Percentiles rank a stretch among this genome's conserved stretches.
These are phyloP conservation scores for Drosophila kepulauana DNA, from an alignment of 1,140 invertebrate species.

Conservation along the genomic window DNA sequence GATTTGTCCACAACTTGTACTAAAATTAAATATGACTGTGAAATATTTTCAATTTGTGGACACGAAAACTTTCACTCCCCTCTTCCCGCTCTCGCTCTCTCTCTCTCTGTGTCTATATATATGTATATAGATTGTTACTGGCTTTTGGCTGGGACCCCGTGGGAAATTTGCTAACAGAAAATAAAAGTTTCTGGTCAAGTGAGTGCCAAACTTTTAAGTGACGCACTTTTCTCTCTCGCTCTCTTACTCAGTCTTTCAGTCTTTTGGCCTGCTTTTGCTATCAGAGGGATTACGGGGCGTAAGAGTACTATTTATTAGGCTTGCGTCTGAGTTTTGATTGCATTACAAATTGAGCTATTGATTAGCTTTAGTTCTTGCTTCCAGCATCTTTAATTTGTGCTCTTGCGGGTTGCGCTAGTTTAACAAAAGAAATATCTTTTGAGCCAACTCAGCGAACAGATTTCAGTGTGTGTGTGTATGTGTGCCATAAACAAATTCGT, in stretches of 20 bases:
- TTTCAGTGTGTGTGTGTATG: slow-evolving; percentile 14
- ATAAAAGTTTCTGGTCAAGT: slow-evolving; percentile 84
- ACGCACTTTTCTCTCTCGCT: slow-evolving; percentile 72
- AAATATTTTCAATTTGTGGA: slow-evolving; percentile 83
- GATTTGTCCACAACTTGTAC: slow-evolving; percentile 51
- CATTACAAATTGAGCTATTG: slow-evolving; percentile 44
- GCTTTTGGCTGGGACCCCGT: slow-evolving; percentile 57
- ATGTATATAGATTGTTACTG: slow-evolving; percentile 61
- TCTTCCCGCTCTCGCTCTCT: neutral
- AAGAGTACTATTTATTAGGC: slow-evolving; percentile 41
- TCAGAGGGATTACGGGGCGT: slow-evolving; percentile 9
- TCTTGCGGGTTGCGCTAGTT: slow-evolving; percentile 2
- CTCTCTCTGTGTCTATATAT: too few species aligned
- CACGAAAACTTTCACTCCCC: slow-evolving; percentile 62
- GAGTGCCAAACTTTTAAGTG: slow-evolving; percentile 83
- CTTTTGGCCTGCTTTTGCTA: slow-evolving; percentile 6
- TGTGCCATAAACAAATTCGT: slow-evolving; percentile 76
- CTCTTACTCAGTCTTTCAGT: neutral
- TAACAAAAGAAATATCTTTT: slow-evolving; percentile 4
- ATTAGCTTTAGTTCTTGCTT: slow-evolving; percentile 26
- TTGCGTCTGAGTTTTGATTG: slow-evolving; percentile 35
- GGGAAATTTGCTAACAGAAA: slow-evolving; percentile 83
- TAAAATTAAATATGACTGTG: slow-evolving; percentile 81
- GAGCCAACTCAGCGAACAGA: slow-evolving; percentile 52
- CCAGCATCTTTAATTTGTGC: neutral